Base-by-base conservation (phyloP, 2,113 vertebrate species). In the Xyrauchen texanus region DNA sequence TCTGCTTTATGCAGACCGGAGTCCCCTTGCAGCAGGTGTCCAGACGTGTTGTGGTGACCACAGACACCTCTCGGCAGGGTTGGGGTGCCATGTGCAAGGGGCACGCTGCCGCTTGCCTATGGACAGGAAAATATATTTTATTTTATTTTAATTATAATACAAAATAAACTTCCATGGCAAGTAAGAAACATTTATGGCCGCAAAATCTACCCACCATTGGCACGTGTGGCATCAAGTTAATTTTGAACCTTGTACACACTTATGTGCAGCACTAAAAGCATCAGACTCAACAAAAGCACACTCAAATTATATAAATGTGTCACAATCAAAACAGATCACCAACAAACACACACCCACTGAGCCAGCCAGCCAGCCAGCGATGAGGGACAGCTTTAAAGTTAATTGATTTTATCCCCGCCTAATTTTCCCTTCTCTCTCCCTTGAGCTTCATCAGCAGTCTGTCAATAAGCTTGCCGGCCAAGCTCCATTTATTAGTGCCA, bases 401-500 rank as follows among this genome's bases (percentile, higher is more conserved):
- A 90, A 93, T 92, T 91, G 90, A 92, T 94, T 92, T 87, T 86
- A 90, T 91, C 86, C 78, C 79, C 89, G 84, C 87, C 88, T 91
- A 90, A 92, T 92, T 92, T 89, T 86, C 88, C 78, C 66, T 49
- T 62, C 80, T 85, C 81, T 63, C 83, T 84, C 88, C 83, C 86
- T 77, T 78, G 42, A 77, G 82, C 86, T 92, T 90, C 90, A 92
- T 93, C 91, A 91, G 88, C 89, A 91, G 86, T 87, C 89, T 89
- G 91, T 92, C 92, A 91, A 93, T 93, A 91, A 80, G 88, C 86
- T 88, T 73, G 65, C 80, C 64, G 46, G 88, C 88, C 64, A 12
- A 70, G 77, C 90, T 90, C 79, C 52, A 91, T 91, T 90, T 78
- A 86, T 92, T 92, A 90, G 89, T 83, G 79, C 89, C 86, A 87